Conservation (phyloP, 2,113 vertebrate genomes). For the Oreochromis tanganicae region DNA sequence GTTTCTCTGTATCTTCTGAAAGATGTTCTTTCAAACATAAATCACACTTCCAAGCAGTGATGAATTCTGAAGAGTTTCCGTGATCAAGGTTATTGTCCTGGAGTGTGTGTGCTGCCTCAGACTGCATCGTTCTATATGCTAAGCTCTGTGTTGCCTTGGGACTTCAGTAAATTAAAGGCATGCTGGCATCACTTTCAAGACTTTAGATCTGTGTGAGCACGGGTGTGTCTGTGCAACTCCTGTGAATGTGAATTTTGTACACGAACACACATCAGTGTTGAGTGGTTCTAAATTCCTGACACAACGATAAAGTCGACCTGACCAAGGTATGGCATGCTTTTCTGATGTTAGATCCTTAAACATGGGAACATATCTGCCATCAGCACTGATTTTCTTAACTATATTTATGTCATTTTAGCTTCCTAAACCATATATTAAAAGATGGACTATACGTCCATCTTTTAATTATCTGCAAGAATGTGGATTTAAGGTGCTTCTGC, state of each 20-base stretch:
- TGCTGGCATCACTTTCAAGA: conserved; percentile 43
- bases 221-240: conserved; percentile 15
- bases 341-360: not conserved
- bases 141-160: conserved; percentile 35
- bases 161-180: conserved; percentile 49
- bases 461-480: not conserved
- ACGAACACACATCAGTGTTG: not conserved
- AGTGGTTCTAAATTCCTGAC: not conserved
- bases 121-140: conserved; percentile 28
- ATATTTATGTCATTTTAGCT: not conserved
- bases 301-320: not conserved
- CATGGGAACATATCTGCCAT: not conserved
- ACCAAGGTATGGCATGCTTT: not conserved
- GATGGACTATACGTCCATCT: not conserved
- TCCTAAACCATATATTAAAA: not conserved
- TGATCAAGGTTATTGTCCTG: conserved; percentile 66
- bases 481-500: not conserved
- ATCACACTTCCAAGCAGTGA: conserved; percentile 40
- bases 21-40: conserved; percentile 52
- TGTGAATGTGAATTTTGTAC: conserved; percentile 8
- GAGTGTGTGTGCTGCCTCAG: conserved; percentile 34
- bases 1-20: conserved; percentile 31
- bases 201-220: conserved; percentile 30
- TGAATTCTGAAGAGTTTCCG: conserved; percentile 52
- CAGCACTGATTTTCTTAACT: not conserved